These are phyloP conservation scores for Rhaphigaster nebulosa DNA, from an alignment of 2,888 invertebrate species.

Conservation along the genomic window DNA sequence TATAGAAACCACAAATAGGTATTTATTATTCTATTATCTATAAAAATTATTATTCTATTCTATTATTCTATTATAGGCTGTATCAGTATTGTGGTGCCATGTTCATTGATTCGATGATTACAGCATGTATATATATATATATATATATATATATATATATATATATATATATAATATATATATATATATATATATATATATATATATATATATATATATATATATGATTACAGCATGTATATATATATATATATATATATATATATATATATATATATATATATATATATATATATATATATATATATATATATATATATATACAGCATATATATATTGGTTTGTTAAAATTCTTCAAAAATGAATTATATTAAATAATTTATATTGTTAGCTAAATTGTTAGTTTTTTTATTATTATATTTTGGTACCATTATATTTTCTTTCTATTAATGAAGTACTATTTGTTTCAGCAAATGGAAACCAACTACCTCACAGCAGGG, in stretches of 20 bases:
- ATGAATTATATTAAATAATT: background rate
- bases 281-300: too few relatives aligned
- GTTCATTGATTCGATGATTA: background rate
- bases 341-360: background rate
- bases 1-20: conserved; percentile 86
- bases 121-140: too few relatives aligned
- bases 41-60: background rate
- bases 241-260: too few relatives aligned
- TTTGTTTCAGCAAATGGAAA: conserved; percentile 80
- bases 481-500: conserved; percentile 72
- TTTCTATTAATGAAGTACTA: background rate
- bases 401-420: conserved; percentile 38
- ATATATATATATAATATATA: too few relatives aligned
- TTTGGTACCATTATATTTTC: background rate
- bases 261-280: too few relatives aligned
- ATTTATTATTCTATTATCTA: background rate
- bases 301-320: too few relatives aligned
- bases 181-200: too few relatives aligned
- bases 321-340: background rate
- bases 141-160: too few relatives aligned
- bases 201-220: too few relatives aligned
- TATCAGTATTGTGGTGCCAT: background rate
- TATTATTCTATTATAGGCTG: too few relatives aligned
- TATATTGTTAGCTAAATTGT: background rate
- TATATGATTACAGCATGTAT: too few relatives aligned